A percentile compares a stretch with the other conserved stretches of the same genome.
These are phyloP conservation scores for Nephrocerus scutellatus DNA, from an alignment of 2,888 invertebrate genomes.

Conservation along the genomic window DNA sequence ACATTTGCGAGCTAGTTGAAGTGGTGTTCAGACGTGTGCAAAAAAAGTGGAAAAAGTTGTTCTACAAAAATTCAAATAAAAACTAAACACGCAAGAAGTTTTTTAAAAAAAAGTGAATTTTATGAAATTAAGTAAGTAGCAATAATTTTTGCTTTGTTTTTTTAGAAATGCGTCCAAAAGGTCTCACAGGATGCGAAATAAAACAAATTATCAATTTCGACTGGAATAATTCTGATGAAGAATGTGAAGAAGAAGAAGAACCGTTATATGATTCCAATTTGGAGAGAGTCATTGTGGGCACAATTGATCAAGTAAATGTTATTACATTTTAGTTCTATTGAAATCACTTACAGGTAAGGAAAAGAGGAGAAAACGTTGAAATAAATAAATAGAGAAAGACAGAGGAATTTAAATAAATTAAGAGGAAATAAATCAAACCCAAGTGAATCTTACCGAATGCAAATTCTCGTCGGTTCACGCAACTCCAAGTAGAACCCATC, in stretches of 20 bases:
- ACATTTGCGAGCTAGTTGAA: slow-evolving; percentile 14
- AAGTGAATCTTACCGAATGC: slow-evolving; percentile 69
- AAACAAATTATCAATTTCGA: too few relatives aligned
- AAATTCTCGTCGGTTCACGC: slow-evolving; percentile 85
- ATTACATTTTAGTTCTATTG: too few relatives aligned
- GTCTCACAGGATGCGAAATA: too few relatives aligned
- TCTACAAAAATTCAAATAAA: slow-evolving; percentile 9
- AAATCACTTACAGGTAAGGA: background rate
- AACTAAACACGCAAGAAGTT: slow-evolving; percentile 11
- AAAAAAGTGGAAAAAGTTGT: slow-evolving; percentile 9
- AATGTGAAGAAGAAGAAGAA: too few relatives aligned
- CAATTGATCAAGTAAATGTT: too few relatives aligned
- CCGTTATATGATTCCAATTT: too few relatives aligned
- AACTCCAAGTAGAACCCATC: slow-evolving; percentile 88
- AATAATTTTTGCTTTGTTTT: too few relatives aligned
- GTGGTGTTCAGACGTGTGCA: slow-evolving; percentile 14
- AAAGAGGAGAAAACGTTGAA: background rate
- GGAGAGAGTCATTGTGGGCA: too few relatives aligned
- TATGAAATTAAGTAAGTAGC: too few relatives aligned
- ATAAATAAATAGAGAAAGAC: background rate
- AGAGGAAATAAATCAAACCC: background rate
- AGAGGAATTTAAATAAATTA: background rate
- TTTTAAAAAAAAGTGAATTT: slow-evolving; percentile 16
- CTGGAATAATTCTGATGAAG: too few relatives aligned
- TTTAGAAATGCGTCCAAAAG: too few relatives aligned